phyloP scores from a whole-genome alignment of 2,797 vertebrate species.

The Gallinago stenura region DNA sequence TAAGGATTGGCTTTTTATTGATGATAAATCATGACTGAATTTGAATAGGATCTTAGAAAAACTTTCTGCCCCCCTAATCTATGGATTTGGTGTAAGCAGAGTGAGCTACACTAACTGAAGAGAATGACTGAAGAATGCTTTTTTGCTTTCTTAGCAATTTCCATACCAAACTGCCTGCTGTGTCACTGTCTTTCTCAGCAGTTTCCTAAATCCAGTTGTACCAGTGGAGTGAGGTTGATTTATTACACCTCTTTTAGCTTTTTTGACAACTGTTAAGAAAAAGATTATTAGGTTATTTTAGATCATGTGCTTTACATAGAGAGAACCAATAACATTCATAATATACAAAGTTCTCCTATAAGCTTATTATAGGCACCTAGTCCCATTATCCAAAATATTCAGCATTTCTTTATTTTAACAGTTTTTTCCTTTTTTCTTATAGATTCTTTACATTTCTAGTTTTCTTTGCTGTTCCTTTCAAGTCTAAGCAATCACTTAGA shows the following conservation, averaged over 20 bases:
- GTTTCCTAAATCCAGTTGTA: background rate
- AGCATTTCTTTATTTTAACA: background rate
- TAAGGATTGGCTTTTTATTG: background rate
- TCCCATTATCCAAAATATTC: background rate
- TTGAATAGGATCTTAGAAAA: background rate
- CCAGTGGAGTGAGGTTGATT: background rate
- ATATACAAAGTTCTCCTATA: background rate
- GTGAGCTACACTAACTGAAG: background rate
- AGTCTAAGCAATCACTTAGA: background rate
- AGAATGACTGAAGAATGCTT: background rate
- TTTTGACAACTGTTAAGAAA: background rate
- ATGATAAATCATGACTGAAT: background rate
- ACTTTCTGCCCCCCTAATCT: background rate
- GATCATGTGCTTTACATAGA: background rate
- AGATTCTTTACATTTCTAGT: background rate
- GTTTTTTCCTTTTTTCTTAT: background rate
- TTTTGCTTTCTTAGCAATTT: conserved; percentile 17
- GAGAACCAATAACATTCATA: background rate
- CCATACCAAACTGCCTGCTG: background rate
- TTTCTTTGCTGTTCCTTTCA: background rate
- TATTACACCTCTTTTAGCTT: background rate
- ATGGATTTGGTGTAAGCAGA: background rate
- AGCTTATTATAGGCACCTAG: background rate
- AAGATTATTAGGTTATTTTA: background rate
- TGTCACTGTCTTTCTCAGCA: background rate